Conservation (phyloP, 2,797 vertebrate species). For the Siniperca scherzeri region DNA sequence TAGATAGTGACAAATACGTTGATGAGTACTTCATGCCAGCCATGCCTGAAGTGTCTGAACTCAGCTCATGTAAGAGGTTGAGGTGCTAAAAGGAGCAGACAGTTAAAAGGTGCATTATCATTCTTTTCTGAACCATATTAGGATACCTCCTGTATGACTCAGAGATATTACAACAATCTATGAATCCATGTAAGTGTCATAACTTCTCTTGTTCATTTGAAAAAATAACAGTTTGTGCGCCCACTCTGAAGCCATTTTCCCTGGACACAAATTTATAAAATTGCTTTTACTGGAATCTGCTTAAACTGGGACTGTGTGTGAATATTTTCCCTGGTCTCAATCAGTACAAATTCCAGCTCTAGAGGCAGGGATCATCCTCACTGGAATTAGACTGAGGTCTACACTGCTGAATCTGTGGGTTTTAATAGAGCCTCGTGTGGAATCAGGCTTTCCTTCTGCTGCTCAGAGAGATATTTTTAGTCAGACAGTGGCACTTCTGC, state of each 20-base stretch:
- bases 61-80: slow-evolving; percentile 19
- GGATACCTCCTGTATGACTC: slow-evolving; percentile 34
- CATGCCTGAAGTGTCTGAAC: slow-evolving; percentile 47
- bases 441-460: slow-evolving; percentile 76
- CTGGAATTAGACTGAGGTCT: slow-evolving; percentile 67
- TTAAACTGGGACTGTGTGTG: slow-evolving; percentile 53
- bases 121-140: slow-evolving; percentile 24
- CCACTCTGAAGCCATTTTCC: slow-evolving; percentile 55
- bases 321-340: slow-evolving; percentile 54
- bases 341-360: slow-evolving; percentile 55
- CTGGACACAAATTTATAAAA: slow-evolving; percentile 64
- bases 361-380: slow-evolving; percentile 63
- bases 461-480: slow-evolving; percentile 72
- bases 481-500: slow-evolving; percentile 65
- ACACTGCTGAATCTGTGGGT: slow-evolving; percentile 72
- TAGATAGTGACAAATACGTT: slow-evolving; percentile 63
- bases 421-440: slow-evolving; percentile 71
- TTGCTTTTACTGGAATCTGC: slow-evolving; percentile 68
- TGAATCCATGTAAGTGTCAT: slow-evolving; percentile 18
- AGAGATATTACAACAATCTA: slow-evolving; percentile 15
- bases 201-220: slow-evolving; percentile 45
- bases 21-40: slow-evolving; percentile 52
- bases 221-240: slow-evolving; percentile 37
- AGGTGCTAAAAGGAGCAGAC: slow-evolving; percentile 28
- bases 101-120: slow-evolving; percentile 24